These are phyloP conservation scores for Aphis craccivora DNA, from an alignment of 1,140 invertebrate genomes.

Conservation along the genomic window DNA sequence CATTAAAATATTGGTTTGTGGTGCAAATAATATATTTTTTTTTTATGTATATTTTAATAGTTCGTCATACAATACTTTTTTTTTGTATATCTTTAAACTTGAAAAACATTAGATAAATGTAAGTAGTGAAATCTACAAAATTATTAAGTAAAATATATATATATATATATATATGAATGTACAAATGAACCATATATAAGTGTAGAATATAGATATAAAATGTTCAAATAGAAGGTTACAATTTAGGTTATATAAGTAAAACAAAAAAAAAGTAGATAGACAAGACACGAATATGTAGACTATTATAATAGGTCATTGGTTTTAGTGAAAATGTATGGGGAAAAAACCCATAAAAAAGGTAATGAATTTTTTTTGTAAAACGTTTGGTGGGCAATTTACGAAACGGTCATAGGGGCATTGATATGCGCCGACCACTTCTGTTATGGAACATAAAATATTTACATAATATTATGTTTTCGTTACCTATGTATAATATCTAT, in stretches of 20 bases:
- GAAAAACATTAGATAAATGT: background rate
- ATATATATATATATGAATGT: too few relatives aligned
- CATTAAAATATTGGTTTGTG: background rate
- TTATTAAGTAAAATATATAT: too few relatives aligned
- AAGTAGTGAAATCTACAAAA: too few relatives aligned
- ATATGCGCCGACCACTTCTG: background rate
- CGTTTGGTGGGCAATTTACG: background rate
- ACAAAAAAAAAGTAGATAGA: background rate
- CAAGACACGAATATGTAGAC: background rate
- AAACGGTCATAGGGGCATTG: background rate
- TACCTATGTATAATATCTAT: background rate
- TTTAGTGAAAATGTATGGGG: background rate
- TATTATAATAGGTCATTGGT: background rate
- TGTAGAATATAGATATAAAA: background rate
- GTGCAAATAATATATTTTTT: background rate
- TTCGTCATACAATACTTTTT: background rate
- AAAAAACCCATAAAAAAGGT: background rate
- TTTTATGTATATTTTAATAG: background rate
- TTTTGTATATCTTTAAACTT: background rate
- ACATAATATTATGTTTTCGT: slow-evolving; percentile 12
- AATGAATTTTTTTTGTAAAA: background rate
- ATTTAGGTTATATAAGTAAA: background rate
- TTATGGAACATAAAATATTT: slow-evolving; percentile 19
- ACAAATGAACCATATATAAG: background rate
- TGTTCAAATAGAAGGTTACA: background rate